These are phyloP conservation scores for Melanogrammus aeglefinus DNA, from an alignment of 2,797 vertebrate species.

Conservation along the genomic window DNA sequence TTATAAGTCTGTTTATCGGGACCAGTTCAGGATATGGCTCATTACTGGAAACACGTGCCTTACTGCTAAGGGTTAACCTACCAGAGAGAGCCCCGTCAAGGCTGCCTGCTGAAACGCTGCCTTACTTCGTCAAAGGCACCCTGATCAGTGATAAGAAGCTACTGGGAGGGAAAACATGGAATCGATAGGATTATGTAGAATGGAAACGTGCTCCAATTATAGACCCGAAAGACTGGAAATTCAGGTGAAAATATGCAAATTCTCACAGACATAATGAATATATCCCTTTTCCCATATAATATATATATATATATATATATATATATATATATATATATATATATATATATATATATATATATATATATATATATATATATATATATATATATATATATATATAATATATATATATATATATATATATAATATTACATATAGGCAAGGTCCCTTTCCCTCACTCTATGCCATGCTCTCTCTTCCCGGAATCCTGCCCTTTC, in stretches of 20 bases:
- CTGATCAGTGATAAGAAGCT: conserved; percentile 36
- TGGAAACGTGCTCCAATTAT: neutral
- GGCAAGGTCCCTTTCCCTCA: neutral
- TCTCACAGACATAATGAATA: neutral
- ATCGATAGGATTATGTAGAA: too few relatives aligned
- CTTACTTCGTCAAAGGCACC: neutral
- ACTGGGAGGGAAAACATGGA: neutral
- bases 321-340: too few relatives aligned
- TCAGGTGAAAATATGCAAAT: neutral
- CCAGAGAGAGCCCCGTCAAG: conserved; percentile 25
- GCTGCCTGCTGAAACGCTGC: neutral
- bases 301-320: too few relatives aligned
- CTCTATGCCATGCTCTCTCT: neutral
- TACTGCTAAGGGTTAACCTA: conserved; percentile 15
- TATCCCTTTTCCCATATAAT: neutral
- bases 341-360: too few relatives aligned
- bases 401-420: too few relatives aligned
- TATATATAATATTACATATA: too few relatives aligned
- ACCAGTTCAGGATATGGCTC: conserved; percentile 30
- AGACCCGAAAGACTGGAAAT: neutral
- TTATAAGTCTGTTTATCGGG: conserved; percentile 23
- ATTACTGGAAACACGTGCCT: conserved; percentile 11
- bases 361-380: too few relatives aligned
- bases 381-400: too few relatives aligned
- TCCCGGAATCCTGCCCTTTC: neutral